Base-by-base conservation (phyloP, 2,888 invertebrate species). In the Volucella zonaria region DNA sequence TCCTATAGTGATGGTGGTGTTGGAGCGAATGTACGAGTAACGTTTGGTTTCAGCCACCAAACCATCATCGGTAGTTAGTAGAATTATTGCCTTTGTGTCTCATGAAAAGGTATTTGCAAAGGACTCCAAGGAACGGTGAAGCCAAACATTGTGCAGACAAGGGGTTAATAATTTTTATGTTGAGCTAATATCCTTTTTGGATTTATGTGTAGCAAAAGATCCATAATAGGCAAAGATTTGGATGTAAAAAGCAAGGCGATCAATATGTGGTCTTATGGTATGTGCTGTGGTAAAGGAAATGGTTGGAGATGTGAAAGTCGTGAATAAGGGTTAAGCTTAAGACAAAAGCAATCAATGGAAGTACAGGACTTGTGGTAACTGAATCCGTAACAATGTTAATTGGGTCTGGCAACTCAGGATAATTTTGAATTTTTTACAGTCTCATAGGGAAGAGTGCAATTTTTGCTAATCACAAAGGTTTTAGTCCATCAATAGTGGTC, bases 21-120 rank as follows among this genome's bases (percentile, higher is more conserved):
- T 49, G 10, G 38, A n/a, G 47, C 43, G 64, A 31, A 31, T 31
- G 1, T 6, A 31, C 23, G 42, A 64, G 62, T 31, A 31, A 56
- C 61, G 68, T 79, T 80, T 62, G 71, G 31, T 23, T 73, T 67
- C 76, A 70, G 68, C 75, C 85, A 71, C 80, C 83, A 14, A 85
- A 81, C 81, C 81, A 81, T 77, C 85, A 81, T 85, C 85, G 68
- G 67, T 62, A 81, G 76, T 81, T 81, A 68, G 85, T 76, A 73
- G 73, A 85, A 85, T 85, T 85, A 85, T 85, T 85, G 80, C 85
- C 77, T 81, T 73, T 85, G 85, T 85, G 77, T 77, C 81, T 81
- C 77, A 80, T 75, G 83, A 80, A 80, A 71, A 83, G 83, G 80
- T 83, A 83, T 83, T 83, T 83, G 74, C 70, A 61, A 80, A 83